phyloP scores from a whole-genome alignment of 1,140 invertebrate species.

The Bombus impatiens region DNA sequence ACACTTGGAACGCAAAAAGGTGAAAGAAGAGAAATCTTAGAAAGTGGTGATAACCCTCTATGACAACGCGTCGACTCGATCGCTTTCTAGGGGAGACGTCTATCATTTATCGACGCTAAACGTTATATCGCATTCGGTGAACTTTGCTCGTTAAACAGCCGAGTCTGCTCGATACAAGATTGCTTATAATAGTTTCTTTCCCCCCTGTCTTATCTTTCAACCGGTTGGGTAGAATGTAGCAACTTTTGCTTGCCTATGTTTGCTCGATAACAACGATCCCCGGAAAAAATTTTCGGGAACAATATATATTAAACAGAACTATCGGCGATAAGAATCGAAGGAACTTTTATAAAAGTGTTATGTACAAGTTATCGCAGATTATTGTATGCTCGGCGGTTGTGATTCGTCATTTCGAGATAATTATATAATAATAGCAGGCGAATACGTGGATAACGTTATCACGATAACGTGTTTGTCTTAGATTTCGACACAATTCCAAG shows the following conservation, averaged over 20 bases:
- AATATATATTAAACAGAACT: no score
- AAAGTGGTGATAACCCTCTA: no score
- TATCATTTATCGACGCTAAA: background rate
- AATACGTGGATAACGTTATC: constrained; percentile 13
- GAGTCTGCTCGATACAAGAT: background rate
- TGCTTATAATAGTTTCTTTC: background rate
- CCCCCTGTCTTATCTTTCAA: background rate
- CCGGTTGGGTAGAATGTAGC: background rate
- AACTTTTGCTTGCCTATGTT: background rate
- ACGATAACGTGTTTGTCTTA: background rate
- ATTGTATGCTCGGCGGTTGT: background rate
- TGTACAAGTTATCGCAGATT: background rate
- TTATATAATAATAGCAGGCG: background rate
- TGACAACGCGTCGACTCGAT: no score
- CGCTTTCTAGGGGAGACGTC: background rate
- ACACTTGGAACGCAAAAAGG: background rate
- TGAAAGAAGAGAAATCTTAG: background rate
- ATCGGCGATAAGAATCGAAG: background rate
- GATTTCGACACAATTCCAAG: constrained; percentile 19
- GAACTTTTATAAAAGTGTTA: no score
- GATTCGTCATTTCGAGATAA: background rate
- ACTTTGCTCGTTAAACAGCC: background rate
- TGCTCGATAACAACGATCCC: background rate
- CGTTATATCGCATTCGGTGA: background rate
- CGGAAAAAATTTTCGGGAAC: no score